phyloP scores from a whole-genome alignment of 1,140 invertebrate species.

The Cataglyphis hispanica region DNA sequence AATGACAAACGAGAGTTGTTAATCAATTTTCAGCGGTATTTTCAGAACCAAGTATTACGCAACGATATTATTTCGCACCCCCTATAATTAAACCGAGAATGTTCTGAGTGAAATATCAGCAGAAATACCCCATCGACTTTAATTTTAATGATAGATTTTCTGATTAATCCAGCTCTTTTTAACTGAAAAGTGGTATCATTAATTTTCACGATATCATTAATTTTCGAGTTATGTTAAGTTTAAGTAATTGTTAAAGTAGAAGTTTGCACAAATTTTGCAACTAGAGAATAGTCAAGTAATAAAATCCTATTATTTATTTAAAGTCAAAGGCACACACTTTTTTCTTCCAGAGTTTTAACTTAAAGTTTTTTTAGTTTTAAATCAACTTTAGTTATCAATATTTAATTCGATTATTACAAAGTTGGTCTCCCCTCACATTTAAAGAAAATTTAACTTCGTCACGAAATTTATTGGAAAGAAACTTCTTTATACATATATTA shows the following conservation, averaged over 20 bases:
- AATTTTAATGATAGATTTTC: slow-evolving; percentile 10
- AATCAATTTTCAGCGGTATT: slow-evolving; percentile 22
- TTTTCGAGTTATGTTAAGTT: slow-evolving; percentile 17
- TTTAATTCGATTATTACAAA: slow-evolving; percentile 11
- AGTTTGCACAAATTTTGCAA: background rate
- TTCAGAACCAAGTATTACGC: background rate
- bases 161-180: background rate
- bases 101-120: slow-evolving; percentile 5
- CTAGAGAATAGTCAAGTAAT: background rate
- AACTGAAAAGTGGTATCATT: background rate
- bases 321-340: background rate
- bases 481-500: background rate
- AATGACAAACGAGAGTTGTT: slow-evolving; percentile 19
- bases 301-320: slow-evolving; percentile 32
- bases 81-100: background rate
- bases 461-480: background rate
- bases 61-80: background rate
- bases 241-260: slow-evolving; percentile 1
- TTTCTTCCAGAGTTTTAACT: background rate
- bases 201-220: slow-evolving; percentile 25
- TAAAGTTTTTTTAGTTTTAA: background rate
- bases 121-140: background rate
- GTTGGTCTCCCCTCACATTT: background rate
- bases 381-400: background rate
- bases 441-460: background rate